Evolutionary conservation across 2,113 vertebrate genomes (phyloP), one percentile per base, ranked within the genome.

Genomic region (Triplophysa siluroides): DNA sequence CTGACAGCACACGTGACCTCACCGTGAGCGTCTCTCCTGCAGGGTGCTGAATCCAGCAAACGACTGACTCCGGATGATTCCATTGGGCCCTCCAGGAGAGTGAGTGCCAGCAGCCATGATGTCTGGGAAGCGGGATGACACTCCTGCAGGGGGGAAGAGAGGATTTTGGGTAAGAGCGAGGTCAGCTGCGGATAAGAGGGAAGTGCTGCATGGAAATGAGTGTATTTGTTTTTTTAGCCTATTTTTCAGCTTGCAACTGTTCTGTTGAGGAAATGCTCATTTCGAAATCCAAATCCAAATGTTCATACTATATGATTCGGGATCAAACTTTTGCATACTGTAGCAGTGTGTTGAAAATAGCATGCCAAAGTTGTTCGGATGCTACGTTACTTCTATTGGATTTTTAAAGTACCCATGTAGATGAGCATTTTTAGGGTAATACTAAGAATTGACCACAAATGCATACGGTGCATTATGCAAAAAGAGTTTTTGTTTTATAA

Each of bases 21-120:
- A 93, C 98, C 98, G 95, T 83, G 96, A 98, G 79, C 97, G 92
- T 23, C 96, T 91, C 76, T 99, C 98, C 86, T 98, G 97, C 29
- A 98, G 93, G 4, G 97, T 96, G 41, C 97, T 99, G 92, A 99
- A 99, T 43, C 98, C 98, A 0, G 98, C 97, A 0, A 99, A 99
- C 26, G 98, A 99, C 90, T 99, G 98, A 84, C 98, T 99, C 82
- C 98, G 92, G 83, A 99, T 98, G 88, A 99, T 99, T 61, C 97
- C 97, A 85, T 98, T 98, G 90, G 97, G 98, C 38, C 98, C 98
- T 64, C 97, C 98, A 0, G 96, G 98, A 11, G 97, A 98, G 88
- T 96, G 96, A 69, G 95, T 93, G 84, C 96, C 95, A 19, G 96
- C 93, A 81, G 97, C 94, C 97, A 99, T 98, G 94, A 94, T 97